These are phyloP conservation scores for Clitarchus hookeri DNA, from an alignment of 2,888 invertebrate genomes.

Conservation along the genomic window DNA sequence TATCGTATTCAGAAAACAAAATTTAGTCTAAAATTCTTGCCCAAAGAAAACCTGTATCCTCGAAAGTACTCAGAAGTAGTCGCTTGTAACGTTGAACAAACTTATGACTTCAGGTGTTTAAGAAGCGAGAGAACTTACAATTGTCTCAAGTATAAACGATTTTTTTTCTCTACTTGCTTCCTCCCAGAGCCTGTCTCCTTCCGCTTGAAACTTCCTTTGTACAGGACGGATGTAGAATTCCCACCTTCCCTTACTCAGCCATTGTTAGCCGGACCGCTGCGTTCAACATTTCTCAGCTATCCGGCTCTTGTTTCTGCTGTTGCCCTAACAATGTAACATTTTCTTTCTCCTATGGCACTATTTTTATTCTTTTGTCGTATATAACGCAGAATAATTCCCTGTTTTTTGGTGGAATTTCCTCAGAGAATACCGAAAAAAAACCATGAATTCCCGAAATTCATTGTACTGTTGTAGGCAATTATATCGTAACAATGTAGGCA, in stretches of 20 bases:
- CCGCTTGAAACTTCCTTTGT: too few species aligned
- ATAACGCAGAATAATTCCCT: neutral
- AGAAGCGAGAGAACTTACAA: neutral
- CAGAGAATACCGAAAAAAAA: neutral
- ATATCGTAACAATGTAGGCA: neutral
- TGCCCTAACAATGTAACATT: neutral
- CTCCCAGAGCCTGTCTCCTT: too few species aligned
- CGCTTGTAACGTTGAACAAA: neutral
- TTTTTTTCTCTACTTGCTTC: neutral
- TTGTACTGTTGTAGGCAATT: neutral
- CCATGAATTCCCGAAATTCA: neutral
- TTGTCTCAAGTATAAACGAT: neutral
- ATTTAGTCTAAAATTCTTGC: neutral
- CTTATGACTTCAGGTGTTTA: neutral
- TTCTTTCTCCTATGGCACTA: neutral
- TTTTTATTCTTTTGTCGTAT: neutral
- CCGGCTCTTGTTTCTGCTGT: neutral
- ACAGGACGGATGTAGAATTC: neutral
- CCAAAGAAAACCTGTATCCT: neutral
- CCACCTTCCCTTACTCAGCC: neutral
- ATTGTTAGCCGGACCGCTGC: neutral
- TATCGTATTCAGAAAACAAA: neutral
- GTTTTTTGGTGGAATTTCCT: neutral
- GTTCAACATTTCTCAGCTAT: neutral
- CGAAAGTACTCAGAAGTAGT: neutral